Percentiles rank a stretch among this genome's conserved stretches.
Evolutionary conservation across 2,888 invertebrate genomes (phyloP).

Genomic region (Merodon equestris): DNA sequence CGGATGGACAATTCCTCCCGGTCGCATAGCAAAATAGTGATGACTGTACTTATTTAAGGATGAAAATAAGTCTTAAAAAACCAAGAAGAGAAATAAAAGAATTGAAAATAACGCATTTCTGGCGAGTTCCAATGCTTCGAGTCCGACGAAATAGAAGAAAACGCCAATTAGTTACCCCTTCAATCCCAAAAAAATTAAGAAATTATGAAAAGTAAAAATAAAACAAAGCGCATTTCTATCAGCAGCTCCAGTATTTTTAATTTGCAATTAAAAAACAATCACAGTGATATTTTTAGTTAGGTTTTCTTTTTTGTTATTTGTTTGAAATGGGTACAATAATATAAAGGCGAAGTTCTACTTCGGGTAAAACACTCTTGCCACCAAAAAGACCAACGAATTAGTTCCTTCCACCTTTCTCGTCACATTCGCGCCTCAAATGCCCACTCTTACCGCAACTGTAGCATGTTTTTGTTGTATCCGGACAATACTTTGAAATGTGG

Average conservation of each 20-base stretch:
- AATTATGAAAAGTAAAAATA: constrained; percentile 3
- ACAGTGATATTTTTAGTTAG: constrained; percentile 77
- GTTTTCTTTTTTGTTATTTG: constrained; percentile 72
- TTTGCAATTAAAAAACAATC: constrained; percentile 79
- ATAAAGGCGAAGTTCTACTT: constrained; percentile 69
- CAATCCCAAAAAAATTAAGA: constrained; percentile 1
- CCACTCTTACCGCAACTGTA: constrained; percentile 95
- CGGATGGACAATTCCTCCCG: no score
- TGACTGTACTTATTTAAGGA: constrained; percentile 62
- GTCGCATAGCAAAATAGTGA: constrained; percentile 12
- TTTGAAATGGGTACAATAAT: constrained; percentile 69
- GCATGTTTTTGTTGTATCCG: constrained; percentile 91
- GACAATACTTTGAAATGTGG: constrained; percentile 93
- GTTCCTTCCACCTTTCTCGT: constrained; percentile 83
- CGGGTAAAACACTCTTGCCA: constrained; percentile 68
- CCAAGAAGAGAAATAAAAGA: constrained; percentile 11
- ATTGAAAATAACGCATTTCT: no score
- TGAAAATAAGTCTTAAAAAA: no score
- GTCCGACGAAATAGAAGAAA: no score
- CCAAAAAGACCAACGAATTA: constrained; percentile 71
- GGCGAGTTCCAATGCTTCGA: no score
- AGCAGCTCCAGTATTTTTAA: constrained; percentile 79
- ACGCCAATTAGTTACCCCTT: no score
- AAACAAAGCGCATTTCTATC: constrained; percentile 75
- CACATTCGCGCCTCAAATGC: constrained; percentile 94